Evolutionary conservation across 2,113 vertebrate genomes (phyloP).

Genomic region (Phaethornis superciliosus): DNA sequence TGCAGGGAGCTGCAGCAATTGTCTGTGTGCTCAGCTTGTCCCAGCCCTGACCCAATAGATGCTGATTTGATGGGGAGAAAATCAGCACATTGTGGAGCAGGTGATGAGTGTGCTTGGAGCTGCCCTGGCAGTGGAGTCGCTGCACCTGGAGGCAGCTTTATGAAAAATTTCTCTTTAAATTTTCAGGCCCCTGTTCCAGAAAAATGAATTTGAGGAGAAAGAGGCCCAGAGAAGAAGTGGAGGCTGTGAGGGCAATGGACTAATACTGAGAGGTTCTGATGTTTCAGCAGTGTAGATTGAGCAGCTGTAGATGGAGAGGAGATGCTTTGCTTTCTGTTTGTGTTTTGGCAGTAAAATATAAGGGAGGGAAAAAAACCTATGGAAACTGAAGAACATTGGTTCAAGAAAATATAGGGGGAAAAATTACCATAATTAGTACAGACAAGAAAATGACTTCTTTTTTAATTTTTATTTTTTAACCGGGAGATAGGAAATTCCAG

Average conservation of each 20-base stretch:
- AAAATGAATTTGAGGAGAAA: not conserved
- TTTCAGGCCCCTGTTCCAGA: not conserved
- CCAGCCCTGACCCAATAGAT: not conserved
- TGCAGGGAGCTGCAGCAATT: not conserved
- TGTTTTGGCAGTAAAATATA: not conserved
- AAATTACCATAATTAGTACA: not conserved
- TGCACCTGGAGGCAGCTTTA: not conserved
- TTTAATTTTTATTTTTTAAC: not conserved
- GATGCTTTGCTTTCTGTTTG: not conserved
- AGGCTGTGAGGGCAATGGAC: not conserved
- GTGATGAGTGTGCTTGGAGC: not conserved
- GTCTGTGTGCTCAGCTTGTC: not conserved
- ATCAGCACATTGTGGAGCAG: accelerated
- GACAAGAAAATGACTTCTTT: not conserved
- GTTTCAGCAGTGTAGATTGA: not conserved
- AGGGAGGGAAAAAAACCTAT: not conserved
- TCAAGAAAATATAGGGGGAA: not conserved
- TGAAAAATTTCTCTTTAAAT: not conserved
- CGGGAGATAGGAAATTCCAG: not conserved
- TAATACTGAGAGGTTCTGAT: not conserved
- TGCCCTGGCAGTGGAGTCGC: not conserved
- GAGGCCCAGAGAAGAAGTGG: not conserved
- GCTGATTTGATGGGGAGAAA: not conserved
- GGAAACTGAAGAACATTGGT: not conserved
- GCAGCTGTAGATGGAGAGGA: not conserved